Percentiles rank a stretch among this genome's conserved stretches.
Conservation (phyloP, 2,113 vertebrate species). For the Thermophis baileyi region DNA sequence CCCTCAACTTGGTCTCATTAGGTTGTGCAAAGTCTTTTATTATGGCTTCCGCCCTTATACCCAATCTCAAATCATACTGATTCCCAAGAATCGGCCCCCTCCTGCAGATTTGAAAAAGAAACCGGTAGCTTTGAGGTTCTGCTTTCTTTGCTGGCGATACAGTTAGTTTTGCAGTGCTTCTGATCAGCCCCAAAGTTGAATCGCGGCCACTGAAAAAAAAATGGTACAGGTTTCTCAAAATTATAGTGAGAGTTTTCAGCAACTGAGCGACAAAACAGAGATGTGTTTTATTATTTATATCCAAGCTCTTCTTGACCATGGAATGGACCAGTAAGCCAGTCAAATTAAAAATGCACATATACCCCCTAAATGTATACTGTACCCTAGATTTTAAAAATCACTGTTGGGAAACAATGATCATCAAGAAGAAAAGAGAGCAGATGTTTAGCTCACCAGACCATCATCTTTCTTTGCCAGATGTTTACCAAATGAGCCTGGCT, state of each 20-base stretch:
- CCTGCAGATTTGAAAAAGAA: constrained; percentile 29
- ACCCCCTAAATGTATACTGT: background rate
- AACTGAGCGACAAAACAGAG: constrained; percentile 37
- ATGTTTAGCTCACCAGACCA: background rate
- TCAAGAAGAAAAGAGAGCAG: background rate
- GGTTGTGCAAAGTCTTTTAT: constrained; percentile 49
- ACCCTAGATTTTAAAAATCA: background rate
- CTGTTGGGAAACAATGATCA: background rate
- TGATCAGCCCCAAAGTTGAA: constrained; percentile 46
- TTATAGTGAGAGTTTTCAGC: constrained; percentile 44
- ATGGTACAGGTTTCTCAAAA: constrained; percentile 38
- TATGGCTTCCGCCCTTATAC: constrained; percentile 17
- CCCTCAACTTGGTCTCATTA: constrained; percentile 41
- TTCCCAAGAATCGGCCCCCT: constrained; percentile 41
- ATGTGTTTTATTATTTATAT: background rate
- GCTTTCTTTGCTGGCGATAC: constrained; percentile 19
- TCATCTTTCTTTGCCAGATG: background rate
- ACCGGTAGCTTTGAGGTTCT: constrained; percentile 1
- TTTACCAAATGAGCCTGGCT: background rate
- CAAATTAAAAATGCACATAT: background rate
- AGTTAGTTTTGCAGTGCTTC: constrained; percentile 42
- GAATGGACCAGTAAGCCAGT: background rate
- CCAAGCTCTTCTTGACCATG: background rate
- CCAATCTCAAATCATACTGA: constrained; percentile 45
- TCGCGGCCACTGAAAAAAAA: constrained; percentile 60